Conservation (phyloP, 2,888 invertebrate genomes). For the Hydroisotoma schaefferi region DNA sequence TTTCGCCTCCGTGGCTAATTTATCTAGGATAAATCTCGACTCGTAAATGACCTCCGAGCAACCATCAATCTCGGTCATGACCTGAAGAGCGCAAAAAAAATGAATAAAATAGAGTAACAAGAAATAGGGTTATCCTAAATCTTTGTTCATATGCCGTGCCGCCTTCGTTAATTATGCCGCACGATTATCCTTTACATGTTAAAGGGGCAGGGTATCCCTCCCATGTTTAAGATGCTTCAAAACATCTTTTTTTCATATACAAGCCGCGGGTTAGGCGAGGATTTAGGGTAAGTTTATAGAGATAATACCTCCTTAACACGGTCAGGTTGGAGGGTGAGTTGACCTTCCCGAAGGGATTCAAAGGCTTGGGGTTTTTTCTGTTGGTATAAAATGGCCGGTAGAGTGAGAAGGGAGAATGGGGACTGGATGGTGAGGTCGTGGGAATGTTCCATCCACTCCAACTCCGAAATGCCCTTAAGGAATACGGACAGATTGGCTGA, state of each 20-base stretch:
- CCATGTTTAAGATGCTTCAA: too few relatives aligned
- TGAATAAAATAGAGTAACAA: background rate
- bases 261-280: too few relatives aligned
- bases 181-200: too few relatives aligned
- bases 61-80: slow-evolving; percentile 23
- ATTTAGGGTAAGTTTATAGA: too few relatives aligned
- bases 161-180: too few relatives aligned
- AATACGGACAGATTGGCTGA: slow-evolving; percentile 33
- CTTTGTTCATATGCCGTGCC: too few relatives aligned
- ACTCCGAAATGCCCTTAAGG: slow-evolving; percentile 33
- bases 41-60: slow-evolving; percentile 13
- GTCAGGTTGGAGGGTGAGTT: background rate
- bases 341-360: slow-evolving; percentile 12
- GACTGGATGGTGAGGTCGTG: slow-evolving; percentile 16
- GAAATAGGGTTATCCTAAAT: background rate
- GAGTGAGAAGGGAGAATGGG: slow-evolving; percentile 33
- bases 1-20: slow-evolving; percentile 26
- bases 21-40: slow-evolving; percentile 19
- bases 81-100: slow-evolving; percentile 16
- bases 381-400: slow-evolving; percentile 45
- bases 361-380: slow-evolving; percentile 29
- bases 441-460: slow-evolving; percentile 29
- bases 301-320: background rate
- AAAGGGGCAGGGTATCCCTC: too few relatives aligned
- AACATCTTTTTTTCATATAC: too few relatives aligned